Evolutionary conservation across 2,113 vertebrate genomes (phyloP).

Genomic region (Montifringilla adamsi): DNA sequence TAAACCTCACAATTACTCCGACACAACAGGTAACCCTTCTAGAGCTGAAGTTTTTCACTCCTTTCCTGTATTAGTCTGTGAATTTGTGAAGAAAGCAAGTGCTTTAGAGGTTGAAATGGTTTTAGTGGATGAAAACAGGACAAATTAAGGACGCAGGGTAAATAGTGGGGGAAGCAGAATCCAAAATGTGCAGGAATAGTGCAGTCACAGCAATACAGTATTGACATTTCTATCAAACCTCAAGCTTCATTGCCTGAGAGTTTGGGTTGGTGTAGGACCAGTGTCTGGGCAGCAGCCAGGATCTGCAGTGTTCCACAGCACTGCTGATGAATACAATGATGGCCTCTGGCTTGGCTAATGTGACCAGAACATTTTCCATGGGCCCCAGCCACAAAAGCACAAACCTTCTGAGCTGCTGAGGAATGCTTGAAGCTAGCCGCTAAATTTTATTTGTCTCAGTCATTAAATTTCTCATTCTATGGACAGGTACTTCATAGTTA

Average conservation of each 20-base stretch:
- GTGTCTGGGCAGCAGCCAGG: not conserved
- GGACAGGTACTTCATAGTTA: not conserved
- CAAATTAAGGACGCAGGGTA: not conserved
- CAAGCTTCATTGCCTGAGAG: not conserved
- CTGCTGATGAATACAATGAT: not conserved
- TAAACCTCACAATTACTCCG: not conserved
- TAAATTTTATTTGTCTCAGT: not conserved
- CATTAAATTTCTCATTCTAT: conserved; percentile 1
- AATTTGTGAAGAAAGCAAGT: not conserved
- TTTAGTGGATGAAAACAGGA: not conserved
- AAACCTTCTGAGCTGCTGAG: not conserved
- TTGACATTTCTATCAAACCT: not conserved
- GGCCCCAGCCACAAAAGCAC: not conserved
- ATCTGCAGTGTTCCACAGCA: not conserved
- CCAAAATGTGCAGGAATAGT: not conserved
- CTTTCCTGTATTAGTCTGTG: not conserved
- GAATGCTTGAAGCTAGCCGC: not conserved
- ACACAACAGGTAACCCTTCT: not conserved
- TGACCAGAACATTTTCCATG: not conserved
- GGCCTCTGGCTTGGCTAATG: not conserved
- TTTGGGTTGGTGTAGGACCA: not conserved
- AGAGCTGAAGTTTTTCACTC: not conserved
- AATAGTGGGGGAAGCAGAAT: not conserved
- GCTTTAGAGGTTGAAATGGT: not conserved
- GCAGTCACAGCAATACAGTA: not conserved